Conservation (phyloP, 1,140 invertebrate genomes). For the Brachionus asplanchnoidis region DNA sequence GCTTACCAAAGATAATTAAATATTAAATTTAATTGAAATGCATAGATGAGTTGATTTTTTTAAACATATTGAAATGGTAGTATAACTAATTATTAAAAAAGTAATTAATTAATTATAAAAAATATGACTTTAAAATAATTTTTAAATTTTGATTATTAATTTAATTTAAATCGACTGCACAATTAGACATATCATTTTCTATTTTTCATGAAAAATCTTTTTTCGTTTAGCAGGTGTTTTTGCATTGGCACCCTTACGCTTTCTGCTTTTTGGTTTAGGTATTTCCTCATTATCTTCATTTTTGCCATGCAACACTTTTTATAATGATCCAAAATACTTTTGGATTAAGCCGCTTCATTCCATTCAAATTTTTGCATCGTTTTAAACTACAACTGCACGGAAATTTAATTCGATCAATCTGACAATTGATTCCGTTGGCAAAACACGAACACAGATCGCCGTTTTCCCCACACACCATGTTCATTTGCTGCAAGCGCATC, state of each 20-base stretch:
- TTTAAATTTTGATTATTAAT: neutral
- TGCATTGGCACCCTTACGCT: neutral
- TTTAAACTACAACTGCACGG: constrained; percentile 91
- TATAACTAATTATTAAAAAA: neutral
- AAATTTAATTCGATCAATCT: constrained; percentile 89
- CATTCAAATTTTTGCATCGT: constrained; percentile 83
- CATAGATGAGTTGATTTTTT: neutral
- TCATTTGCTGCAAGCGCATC: constrained; percentile 72
- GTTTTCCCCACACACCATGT: constrained; percentile 73
- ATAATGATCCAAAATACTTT: neutral
- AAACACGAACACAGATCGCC: constrained; percentile 89
- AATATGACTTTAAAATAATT: neutral
- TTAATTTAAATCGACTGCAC: neutral
- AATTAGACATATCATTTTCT: neutral
- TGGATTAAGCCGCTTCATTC: constrained; percentile 51
- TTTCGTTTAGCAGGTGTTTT: neutral
- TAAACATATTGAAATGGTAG: neutral
- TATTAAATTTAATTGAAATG: neutral
- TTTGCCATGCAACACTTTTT: neutral
- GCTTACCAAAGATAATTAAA: too few relatives aligned
- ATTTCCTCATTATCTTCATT: neutral
- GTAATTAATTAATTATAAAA: neutral
- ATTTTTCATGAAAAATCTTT: neutral
- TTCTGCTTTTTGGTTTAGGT: neutral
- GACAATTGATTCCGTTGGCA: constrained; percentile 88